Evolutionary conservation across 2,797 vertebrate species (phyloP).

Genomic region (Thalassophryne amazonica): DNA sequence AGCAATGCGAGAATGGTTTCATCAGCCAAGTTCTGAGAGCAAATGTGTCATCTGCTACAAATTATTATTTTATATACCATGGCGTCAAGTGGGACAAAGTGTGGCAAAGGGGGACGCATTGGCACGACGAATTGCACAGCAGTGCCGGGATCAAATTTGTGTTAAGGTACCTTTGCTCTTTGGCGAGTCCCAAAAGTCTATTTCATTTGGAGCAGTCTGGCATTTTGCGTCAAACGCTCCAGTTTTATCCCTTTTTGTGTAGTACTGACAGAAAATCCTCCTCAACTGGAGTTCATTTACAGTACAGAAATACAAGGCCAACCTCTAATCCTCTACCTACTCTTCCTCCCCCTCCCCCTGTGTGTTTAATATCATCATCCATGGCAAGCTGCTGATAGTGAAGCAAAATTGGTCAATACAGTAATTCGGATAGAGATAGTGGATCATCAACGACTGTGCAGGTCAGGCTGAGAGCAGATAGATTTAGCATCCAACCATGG

Average conservation of each 20-base stretch:
- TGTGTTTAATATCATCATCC: constrained; percentile 33
- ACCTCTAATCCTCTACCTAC: constrained; percentile 28
- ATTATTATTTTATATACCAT: too few species aligned
- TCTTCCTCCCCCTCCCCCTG: neutral
- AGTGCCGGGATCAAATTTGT: too few species aligned
- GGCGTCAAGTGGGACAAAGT: too few species aligned
- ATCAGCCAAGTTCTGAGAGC: too few species aligned
- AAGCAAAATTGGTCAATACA: constrained; percentile 37
- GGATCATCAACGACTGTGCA: constrained; percentile 36
- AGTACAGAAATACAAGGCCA: constrained; percentile 7
- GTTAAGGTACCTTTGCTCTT: constrained; percentile 1
- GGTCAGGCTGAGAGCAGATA: constrained; percentile 46
- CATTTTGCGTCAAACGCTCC: constrained; percentile 7
- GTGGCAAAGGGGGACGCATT: too few species aligned
- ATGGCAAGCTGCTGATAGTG: constrained; percentile 40
- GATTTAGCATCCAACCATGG: constrained; percentile 40
- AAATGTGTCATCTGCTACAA: too few species aligned
- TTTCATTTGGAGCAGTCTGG: constrained; percentile 12
- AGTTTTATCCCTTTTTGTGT: neutral
- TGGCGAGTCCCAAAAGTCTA: constrained; percentile 6
- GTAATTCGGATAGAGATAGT: constrained; percentile 33
- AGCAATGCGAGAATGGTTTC: too few species aligned
- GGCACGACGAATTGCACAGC: too few species aligned
- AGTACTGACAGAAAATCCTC: constrained; percentile 6
- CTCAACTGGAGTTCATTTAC: neutral